Base-by-base conservation (phyloP, 2,113 vertebrate species). In the Nesoenas mayeri region DNA sequence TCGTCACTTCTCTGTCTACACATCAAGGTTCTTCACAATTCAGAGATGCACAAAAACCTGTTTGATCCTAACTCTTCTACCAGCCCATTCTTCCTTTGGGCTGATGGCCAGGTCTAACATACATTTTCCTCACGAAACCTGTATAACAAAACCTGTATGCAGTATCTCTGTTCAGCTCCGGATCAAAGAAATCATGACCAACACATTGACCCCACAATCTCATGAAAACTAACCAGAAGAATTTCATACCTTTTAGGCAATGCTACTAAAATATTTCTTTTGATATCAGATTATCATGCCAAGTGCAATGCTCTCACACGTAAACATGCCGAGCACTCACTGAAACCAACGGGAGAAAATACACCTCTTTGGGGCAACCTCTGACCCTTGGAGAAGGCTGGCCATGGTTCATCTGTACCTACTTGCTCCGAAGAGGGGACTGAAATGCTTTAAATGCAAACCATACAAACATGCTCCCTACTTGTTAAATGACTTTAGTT, bases 401-500 rank as follows among this genome's bases (percentile, higher is more conserved):
- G 48, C 81, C 58, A 53, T 32, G 67, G 79, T 70, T 83, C 51
- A 81, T 15, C 65, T 70, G 32, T 38, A 78, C 71, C 93, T 97
- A 74, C 47, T 93, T 95, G 78, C 70, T 96, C 79, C 88, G 92
- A 67, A 83, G 79, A 96, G 80, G 56, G 65, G 51, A 92, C 64
- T 77, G 53, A 86, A 95, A 93, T 61, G 60, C 44, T 91, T 88
- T 51, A 80, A 92, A 93, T 69, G 56, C 44, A 97, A 97, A 94
- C 79, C 82, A 95, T 74, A 75, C 47, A 93, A 83, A 89, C 32
- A 21, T 89, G 72, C 62, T 92, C 85, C 73, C 95, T 95, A 24
- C 66, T 93, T 96, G 96, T 97, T 97, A 98, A 95, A 95, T 90
- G 34, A 95, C 75, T 77, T 93, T 5, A 72, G 69, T 44, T 81